Percentiles rank a stretch among this genome's conserved stretches.
phyloP scores from a whole-genome alignment of 2,113 vertebrate species.

The Machaerirhynchus nigripectus region DNA sequence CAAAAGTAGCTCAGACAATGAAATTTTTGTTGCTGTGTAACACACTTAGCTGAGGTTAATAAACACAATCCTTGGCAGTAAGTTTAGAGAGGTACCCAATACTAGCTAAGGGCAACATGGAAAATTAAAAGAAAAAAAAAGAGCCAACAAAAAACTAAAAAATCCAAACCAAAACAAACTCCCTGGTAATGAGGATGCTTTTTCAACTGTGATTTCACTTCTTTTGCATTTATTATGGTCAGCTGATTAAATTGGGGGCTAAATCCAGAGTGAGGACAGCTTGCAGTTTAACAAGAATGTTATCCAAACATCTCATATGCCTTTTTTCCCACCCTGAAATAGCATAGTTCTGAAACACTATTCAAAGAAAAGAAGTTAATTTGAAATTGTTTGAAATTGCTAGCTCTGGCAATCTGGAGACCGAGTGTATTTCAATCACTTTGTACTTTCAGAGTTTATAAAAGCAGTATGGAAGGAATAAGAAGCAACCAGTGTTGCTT shows the following conservation, averaged over 20 bases:
- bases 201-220: background rate
- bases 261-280: background rate
- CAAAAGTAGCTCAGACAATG: background rate
- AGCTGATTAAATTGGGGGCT: background rate
- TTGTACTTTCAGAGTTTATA: constrained; percentile 1
- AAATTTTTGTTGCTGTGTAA: background rate
- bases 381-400: constrained; percentile 2
- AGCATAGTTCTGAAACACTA: background rate
- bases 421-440: background rate
- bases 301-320: background rate
- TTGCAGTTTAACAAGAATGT: background rate
- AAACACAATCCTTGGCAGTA: background rate
- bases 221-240: background rate
- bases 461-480: constrained; percentile 16
- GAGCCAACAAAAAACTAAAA: background rate
- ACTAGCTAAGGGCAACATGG: background rate
- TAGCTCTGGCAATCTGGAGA: background rate
- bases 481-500: constrained; percentile 1
- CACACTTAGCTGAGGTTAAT: background rate
- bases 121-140: background rate
- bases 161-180: background rate
- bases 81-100: background rate
- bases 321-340: background rate
- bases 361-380: constrained; percentile 1
- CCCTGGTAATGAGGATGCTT: background rate